Conservation (phyloP, 2,888 invertebrate genomes). For the Chorisops tibialis region DNA sequence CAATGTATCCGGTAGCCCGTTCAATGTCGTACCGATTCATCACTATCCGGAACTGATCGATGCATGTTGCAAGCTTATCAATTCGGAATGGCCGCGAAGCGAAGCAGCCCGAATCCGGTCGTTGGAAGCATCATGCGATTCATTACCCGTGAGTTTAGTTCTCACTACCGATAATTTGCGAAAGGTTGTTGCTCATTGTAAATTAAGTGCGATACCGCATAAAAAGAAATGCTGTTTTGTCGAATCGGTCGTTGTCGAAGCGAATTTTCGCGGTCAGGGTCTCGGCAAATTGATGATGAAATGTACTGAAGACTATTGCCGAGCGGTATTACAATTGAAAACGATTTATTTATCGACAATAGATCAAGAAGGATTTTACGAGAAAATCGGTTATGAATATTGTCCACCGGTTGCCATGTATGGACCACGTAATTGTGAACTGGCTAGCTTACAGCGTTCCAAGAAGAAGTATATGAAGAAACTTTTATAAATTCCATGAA, state of each 20-base stretch:
- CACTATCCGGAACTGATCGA: slow-evolving; percentile 66
- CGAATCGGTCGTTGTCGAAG: slow-evolving; percentile 77
- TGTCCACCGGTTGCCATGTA: slow-evolving; percentile 71
- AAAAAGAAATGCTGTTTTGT: slow-evolving; percentile 71
- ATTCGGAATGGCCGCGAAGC: slow-evolving; percentile 85
- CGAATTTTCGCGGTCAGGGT: slow-evolving; percentile 68
- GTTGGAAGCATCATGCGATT: slow-evolving; percentile 68
- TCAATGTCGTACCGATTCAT: slow-evolving; percentile 66
- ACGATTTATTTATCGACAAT: slow-evolving; percentile 67
- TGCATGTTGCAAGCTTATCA: slow-evolving; percentile 72
- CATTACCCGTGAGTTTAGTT: slow-evolving; percentile 68
- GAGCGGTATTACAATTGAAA: slow-evolving; percentile 58
- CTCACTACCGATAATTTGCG: slow-evolving; percentile 58
- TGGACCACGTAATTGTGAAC: slow-evolving; percentile 54
- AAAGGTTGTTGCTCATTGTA: slow-evolving; percentile 73
- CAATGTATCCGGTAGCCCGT: slow-evolving; percentile 51
- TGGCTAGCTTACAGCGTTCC: slow-evolving; percentile 48
- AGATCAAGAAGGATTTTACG: slow-evolving; percentile 73
- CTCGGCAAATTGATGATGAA: slow-evolving; percentile 73
- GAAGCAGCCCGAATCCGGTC: slow-evolving; percentile 74
- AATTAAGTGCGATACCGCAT: slow-evolving; percentile 69
- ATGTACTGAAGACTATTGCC: slow-evolving; percentile 71
- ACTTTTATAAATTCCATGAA: slow-evolving; percentile 42
- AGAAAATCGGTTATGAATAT: slow-evolving; percentile 66
- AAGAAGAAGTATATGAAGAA: slow-evolving; percentile 53